phyloP scores from a whole-genome alignment of 2,888 invertebrate species.

The Agrochola circellaris region DNA sequence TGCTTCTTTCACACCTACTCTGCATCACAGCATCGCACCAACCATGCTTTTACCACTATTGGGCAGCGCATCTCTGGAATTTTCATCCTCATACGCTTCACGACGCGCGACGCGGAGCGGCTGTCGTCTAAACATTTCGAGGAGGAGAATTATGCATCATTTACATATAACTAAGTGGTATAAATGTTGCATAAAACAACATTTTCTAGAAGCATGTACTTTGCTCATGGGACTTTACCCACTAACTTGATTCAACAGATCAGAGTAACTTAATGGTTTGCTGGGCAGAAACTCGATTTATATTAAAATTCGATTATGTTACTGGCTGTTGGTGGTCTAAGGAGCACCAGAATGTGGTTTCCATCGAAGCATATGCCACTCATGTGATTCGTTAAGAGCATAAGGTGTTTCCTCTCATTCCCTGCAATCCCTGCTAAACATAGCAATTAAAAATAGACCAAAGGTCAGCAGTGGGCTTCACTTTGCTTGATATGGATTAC shows the following conservation, averaged over 20 bases:
- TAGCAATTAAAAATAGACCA: neutral
- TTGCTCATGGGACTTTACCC: neutral
- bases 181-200: neutral
- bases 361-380: neutral
- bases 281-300: too few species aligned
- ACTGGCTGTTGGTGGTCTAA: too few species aligned
- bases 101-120: neutral
- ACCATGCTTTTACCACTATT: slow-evolving; percentile 4
- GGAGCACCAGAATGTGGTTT: neutral
- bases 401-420: neutral
- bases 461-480: neutral
- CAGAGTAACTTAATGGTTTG: neutral
- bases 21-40: neutral
- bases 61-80: neutral
- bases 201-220: neutral
- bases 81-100: neutral
- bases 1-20: slow-evolving; percentile 9
- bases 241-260: neutral
- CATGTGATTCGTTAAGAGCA: neutral
- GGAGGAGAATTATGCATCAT: neutral
- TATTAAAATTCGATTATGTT: neutral
- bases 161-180: neutral
- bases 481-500: neutral
- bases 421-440: neutral
- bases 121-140: neutral